Percentiles rank a stretch among this genome's conserved stretches.
Conservation (phyloP, 2,797 vertebrate species). For the Typhlichthys eigenmanni region DNA sequence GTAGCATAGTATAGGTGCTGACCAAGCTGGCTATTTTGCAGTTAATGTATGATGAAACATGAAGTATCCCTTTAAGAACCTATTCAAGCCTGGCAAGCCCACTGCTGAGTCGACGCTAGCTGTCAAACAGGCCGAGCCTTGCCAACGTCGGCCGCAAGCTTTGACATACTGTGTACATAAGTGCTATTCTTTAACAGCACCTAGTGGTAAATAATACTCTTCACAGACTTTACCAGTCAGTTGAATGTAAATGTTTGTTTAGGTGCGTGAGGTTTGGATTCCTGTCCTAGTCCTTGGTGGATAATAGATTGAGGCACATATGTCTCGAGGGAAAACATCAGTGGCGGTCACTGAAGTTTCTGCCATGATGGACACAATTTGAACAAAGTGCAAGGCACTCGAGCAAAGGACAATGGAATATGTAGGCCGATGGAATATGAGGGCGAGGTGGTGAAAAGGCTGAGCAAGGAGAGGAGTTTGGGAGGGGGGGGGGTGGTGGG, state of each 20-base stretch:
- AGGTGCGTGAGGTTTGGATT: too few species aligned
- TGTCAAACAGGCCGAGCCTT: conserved; percentile 35
- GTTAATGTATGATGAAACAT: too few species aligned
- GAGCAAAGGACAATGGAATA: neutral
- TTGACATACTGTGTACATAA: conserved; percentile 34
- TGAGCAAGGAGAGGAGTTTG: neutral
- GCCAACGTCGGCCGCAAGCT: conserved; percentile 37
- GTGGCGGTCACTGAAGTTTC: neutral
- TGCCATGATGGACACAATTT: neutral
- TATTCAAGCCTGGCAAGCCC: conserved; percentile 24
- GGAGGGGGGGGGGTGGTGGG: conserved; percentile 22
- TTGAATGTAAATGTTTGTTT: too few species aligned
- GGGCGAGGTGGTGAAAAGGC: neutral
- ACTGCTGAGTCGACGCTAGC: conserved; percentile 63
- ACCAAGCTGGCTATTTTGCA: too few species aligned
- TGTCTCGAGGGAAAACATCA: neutral
- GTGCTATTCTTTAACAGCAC: neutral
- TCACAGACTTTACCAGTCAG: too few species aligned
- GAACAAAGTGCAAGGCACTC: too few species aligned
- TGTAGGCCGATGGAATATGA: neutral
- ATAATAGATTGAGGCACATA: too few species aligned
- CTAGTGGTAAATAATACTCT: too few species aligned
- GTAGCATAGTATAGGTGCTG: too few species aligned
- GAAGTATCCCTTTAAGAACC: conserved; percentile 31
- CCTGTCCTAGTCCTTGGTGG: too few species aligned